Conservation (phyloP, 2,797 vertebrate genomes). For the Xenops minutus region DNA sequence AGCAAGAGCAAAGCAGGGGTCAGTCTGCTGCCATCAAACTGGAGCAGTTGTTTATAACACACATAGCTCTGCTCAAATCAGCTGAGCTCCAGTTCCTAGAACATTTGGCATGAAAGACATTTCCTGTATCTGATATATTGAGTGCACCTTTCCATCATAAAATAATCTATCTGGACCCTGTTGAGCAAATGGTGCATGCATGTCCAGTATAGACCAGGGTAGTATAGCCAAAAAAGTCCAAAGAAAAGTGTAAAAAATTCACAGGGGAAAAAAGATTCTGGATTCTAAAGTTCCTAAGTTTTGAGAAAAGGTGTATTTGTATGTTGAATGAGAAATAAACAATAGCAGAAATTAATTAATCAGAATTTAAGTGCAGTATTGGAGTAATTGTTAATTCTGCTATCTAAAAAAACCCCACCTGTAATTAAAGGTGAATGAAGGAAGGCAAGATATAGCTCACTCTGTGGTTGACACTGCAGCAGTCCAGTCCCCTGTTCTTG, state of each 20-base stretch:
- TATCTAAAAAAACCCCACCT: background rate
- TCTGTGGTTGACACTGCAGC: background rate
- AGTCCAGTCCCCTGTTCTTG: background rate
- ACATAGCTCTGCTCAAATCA: background rate
- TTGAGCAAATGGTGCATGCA: background rate
- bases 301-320: background rate
- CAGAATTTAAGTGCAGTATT: background rate
- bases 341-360: background rate
- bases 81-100: background rate
- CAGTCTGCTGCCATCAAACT: background rate
- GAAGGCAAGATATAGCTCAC: background rate
- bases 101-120: background rate
- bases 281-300: background rate
- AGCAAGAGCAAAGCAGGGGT: background rate
- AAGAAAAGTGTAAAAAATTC: background rate
- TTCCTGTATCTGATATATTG: background rate
- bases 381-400: background rate
- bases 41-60: background rate
- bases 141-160: background rate
- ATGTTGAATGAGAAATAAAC: slow-evolving; percentile 15
- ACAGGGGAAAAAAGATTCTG: background rate
- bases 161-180: background rate
- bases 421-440: background rate
- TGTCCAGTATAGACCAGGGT: background rate
- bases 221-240: background rate